A percentile compares a stretch with the other conserved stretches of the same genome.
Evolutionary conservation across 2,888 invertebrate genomes (phyloP).

Genomic region (Eilema caniola): DNA sequence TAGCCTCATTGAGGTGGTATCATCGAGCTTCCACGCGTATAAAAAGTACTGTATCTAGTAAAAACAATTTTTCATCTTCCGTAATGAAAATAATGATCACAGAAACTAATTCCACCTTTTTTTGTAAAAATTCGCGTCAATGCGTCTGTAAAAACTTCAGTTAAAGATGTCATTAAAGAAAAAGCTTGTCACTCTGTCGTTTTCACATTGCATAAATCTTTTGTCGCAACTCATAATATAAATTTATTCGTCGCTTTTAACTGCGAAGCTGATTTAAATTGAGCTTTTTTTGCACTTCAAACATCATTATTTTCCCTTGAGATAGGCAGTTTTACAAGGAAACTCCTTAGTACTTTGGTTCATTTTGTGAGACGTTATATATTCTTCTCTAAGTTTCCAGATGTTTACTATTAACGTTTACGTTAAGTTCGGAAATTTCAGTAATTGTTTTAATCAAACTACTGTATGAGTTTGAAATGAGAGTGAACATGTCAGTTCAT

Average conservation of each 20-base stretch:
- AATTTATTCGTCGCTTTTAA: slow-evolving; percentile 57
- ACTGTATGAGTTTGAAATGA: background rate
- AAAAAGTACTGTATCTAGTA: background rate
- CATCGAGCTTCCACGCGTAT: no score
- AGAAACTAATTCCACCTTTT: background rate
- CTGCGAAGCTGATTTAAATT: slow-evolving; percentile 50
- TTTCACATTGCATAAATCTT: slow-evolving; percentile 58
- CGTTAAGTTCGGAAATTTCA: background rate
- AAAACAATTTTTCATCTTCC: background rate
- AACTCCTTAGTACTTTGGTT: slow-evolving; percentile 4
- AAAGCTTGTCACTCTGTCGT: slow-evolving; percentile 54
- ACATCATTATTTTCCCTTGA: slow-evolving; percentile 36
- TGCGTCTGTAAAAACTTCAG: slow-evolving; percentile 12
- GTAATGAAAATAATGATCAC: background rate
- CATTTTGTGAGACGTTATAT: background rate
- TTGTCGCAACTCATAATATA: slow-evolving; percentile 62
- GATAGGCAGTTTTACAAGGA: slow-evolving; percentile 16
- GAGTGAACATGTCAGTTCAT: background rate
- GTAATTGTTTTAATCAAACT: background rate
- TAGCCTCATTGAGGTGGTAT: background rate
- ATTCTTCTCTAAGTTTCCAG: background rate
- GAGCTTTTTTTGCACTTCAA: slow-evolving; percentile 42
- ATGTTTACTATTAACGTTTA: no score
- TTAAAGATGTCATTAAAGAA: slow-evolving; percentile 60
- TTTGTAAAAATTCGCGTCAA: background rate